Evolutionary conservation across 2,797 vertebrate genomes (phyloP).

Genomic region (Myiothlypis chrysogaster): DNA sequence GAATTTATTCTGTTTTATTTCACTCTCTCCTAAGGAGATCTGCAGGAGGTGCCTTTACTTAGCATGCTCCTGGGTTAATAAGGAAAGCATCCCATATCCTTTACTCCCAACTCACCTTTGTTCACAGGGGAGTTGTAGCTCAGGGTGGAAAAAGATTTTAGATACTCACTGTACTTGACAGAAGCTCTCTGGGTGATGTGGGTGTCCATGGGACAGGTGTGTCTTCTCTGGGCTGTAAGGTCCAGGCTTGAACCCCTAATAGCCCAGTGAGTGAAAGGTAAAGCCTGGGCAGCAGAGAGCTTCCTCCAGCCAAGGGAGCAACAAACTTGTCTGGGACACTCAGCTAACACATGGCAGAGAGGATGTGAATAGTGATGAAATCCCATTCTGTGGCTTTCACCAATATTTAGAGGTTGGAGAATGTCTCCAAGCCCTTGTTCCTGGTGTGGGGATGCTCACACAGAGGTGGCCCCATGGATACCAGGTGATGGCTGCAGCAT

Average conservation of each 20-base stretch:
- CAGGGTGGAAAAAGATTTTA: background rate
- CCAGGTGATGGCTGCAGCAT: accelerated
- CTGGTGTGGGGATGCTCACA: accelerated
- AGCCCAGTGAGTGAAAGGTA: background rate
- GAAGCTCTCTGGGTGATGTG: background rate
- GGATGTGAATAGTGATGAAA: accelerated
- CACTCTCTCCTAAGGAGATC: background rate
- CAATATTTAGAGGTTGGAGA: background rate
- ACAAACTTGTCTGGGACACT: background rate
- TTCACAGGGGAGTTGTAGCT: background rate
- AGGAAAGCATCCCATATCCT: background rate
- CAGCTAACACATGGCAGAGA: background rate
- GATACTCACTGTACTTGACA: background rate
- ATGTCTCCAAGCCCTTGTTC: background rate
- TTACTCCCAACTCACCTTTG: background rate
- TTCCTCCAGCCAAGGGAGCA: accelerated
- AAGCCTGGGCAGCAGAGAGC: background rate
- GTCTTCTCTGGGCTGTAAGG: background rate
- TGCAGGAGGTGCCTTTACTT: background rate
- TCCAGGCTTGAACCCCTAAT: background rate
- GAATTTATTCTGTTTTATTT: conserved; percentile 1
- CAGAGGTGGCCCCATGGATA: background rate
- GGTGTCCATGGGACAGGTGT: accelerated
- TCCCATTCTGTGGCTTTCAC: background rate
- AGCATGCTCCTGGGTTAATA: background rate